Conservation (phyloP, 2,797 vertebrate species). For the Cirrhinus molitorella region DNA sequence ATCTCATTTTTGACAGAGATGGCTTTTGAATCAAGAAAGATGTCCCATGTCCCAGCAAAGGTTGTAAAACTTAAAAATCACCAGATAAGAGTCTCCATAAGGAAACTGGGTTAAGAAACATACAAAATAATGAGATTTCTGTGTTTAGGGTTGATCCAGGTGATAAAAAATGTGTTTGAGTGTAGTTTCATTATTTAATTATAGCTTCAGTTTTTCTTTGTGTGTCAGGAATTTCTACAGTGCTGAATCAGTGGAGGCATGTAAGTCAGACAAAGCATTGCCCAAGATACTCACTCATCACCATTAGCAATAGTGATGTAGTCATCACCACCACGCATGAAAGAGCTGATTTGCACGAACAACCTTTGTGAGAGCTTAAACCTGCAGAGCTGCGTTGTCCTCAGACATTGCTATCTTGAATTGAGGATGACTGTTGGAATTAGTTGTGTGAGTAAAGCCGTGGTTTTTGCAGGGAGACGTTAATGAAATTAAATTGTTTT, state of each 20-base stretch:
- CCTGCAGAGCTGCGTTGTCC: not conserved
- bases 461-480: not conserved
- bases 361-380: slow-evolving; percentile 10
- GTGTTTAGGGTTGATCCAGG: not conserved
- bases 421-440: slow-evolving; percentile 24
- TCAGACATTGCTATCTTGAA: not conserved
- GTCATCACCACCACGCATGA: slow-evolving; percentile 20
- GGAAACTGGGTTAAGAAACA: no score
- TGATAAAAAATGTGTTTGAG: not conserved
- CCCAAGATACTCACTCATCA: slow-evolving; percentile 37
- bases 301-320: slow-evolving; percentile 38
- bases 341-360: slow-evolving; percentile 21
- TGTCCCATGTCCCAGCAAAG: not conserved
- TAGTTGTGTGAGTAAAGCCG: not conserved
- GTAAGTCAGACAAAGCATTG: slow-evolving; percentile 37
- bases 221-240: not conserved
- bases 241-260: slow-evolving; percentile 18
- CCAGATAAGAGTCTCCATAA: no score
- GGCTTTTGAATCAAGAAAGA: not conserved
- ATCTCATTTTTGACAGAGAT: no score
- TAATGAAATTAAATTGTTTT: slow-evolving; percentile 40
- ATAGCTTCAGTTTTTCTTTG: not conserved
- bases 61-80: not conserved
- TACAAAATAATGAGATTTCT: not conserved
- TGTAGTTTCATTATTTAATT: not conserved